Evolutionary conservation across 1,140 invertebrate species (phyloP).

Genomic region (Tetramorium simillimum): DNA sequence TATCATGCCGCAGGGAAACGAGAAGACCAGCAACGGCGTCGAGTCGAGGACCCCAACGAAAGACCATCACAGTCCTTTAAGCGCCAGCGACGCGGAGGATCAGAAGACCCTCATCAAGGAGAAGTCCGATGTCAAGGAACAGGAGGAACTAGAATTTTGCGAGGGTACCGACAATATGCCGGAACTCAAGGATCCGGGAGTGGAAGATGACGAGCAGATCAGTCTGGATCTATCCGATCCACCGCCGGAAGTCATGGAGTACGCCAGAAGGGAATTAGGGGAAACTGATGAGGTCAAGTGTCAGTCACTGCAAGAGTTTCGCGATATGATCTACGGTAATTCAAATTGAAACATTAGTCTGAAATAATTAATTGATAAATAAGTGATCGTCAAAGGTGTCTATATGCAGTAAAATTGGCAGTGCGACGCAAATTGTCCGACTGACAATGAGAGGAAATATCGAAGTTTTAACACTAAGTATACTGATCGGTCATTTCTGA

Average conservation of each 20-base stretch:
- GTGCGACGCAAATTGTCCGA: background rate
- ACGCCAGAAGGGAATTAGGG: slow-evolving; percentile 83
- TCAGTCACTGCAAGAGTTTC: slow-evolving; percentile 88
- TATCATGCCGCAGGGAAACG: slow-evolving; percentile 59
- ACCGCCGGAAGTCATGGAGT: slow-evolving; percentile 82
- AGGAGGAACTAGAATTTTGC: slow-evolving; percentile 1
- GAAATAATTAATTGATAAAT: no score
- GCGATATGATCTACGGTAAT: slow-evolving; percentile 92
- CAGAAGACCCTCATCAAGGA: background rate
- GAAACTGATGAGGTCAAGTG: slow-evolving; percentile 87
- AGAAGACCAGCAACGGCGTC: background rate
- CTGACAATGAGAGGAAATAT: background rate
- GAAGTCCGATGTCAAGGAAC: slow-evolving; percentile 24
- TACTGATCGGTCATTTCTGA: no score
- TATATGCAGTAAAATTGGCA: background rate
- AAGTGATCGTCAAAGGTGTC: background rate
- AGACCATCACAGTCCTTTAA: background rate
- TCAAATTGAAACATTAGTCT: background rate
- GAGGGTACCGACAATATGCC: slow-evolving; percentile 63
- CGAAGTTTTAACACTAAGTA: background rate
- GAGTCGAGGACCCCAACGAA: background rate
- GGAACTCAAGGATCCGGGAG: slow-evolving; percentile 72
- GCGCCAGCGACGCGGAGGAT: background rate
- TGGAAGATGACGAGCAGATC: slow-evolving; percentile 82
- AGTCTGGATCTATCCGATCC: slow-evolving; percentile 82